phyloP scores from a whole-genome alignment of 1,140 invertebrate species.

The Philaenus spumarius region DNA sequence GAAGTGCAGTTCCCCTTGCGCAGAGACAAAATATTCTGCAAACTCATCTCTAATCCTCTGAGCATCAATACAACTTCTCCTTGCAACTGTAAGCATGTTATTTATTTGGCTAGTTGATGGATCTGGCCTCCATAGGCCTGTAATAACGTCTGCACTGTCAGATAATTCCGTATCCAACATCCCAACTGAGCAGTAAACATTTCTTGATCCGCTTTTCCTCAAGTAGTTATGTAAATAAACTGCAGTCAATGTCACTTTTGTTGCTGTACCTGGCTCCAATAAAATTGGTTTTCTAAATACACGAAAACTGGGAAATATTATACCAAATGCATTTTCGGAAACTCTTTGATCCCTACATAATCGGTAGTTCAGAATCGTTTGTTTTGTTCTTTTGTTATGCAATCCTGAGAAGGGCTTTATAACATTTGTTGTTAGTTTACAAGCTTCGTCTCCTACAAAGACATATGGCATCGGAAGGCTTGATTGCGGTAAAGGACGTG shows the following conservation, averaged over 20 bases:
- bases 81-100: conserved; percentile 18
- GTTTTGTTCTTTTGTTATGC: conserved; percentile 37
- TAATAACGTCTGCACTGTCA: conserved; percentile 18
- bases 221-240: conserved; percentile 22
- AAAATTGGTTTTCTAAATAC: conserved; percentile 36
- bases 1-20: conserved; percentile 20
- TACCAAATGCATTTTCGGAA: conserved; percentile 49
- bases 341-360: conserved; percentile 37
- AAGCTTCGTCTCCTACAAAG: conserved; percentile 41
- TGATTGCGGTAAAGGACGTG: conserved; percentile 29
- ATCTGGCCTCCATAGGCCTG: conserved; percentile 25
- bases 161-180: conserved; percentile 23
- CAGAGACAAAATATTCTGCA: conserved; percentile 23
- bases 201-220: conserved; percentile 20
- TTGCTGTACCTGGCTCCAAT: conserved; percentile 30
- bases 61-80: conserved; percentile 21
- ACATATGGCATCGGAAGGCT: conserved; percentile 33
- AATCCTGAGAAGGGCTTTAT: conserved; percentile 43
- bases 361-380: conserved; percentile 39
- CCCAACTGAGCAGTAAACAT: conserved; percentile 15
- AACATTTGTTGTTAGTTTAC: conserved; percentile 32
- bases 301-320: conserved; percentile 40
- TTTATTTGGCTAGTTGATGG: conserved; percentile 2
- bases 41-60: conserved; percentile 27
- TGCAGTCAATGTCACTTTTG: conserved; percentile 31